These are phyloP conservation scores for Thera obeliscata DNA, from an alignment of 2,888 invertebrate genomes.

Conservation along the genomic window DNA sequence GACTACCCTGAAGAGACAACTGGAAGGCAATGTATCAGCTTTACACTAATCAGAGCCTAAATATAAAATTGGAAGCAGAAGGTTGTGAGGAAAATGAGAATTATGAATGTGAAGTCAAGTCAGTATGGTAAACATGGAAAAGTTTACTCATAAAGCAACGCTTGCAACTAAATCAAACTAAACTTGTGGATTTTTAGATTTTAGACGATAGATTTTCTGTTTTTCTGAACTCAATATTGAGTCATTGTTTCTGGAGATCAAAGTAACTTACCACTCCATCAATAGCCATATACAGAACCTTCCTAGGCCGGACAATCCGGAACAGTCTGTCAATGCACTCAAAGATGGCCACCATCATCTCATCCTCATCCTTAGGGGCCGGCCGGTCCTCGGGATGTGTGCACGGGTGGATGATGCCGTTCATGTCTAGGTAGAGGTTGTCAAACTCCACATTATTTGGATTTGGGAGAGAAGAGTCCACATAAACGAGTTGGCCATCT, in stretches of 20 bases:
- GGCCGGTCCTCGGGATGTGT: constrained; percentile 99
- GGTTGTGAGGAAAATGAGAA: too few species aligned
- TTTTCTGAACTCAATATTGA: too few species aligned
- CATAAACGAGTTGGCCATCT: constrained; percentile 90
- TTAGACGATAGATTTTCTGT: too few species aligned
- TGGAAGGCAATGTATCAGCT: too few species aligned
- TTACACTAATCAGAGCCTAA: too few species aligned
- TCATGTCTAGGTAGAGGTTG: constrained; percentile 99
- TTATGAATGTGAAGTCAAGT: too few species aligned
- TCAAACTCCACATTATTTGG: constrained; percentile 99
- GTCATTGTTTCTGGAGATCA: background rate
- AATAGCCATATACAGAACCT: constrained; percentile 99
- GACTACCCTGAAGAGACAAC: too few species aligned
- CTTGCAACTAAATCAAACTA: too few species aligned
- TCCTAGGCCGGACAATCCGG: constrained; percentile 95
- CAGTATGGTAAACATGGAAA: too few species aligned
- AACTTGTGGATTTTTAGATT: too few species aligned
- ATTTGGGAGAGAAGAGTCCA: constrained; percentile 94
- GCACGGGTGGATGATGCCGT: constrained; percentile 99
- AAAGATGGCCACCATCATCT: constrained; percentile 99
- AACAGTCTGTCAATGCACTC: constrained; percentile 98
- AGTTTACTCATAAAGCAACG: too few species aligned
- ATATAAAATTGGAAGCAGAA: too few species aligned
- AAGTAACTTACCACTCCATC: constrained; percentile 93
- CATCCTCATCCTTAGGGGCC: constrained; percentile 98